Base-by-base conservation (phyloP, 2,888 invertebrate species). In the Nasonovia ribisnigri region DNA sequence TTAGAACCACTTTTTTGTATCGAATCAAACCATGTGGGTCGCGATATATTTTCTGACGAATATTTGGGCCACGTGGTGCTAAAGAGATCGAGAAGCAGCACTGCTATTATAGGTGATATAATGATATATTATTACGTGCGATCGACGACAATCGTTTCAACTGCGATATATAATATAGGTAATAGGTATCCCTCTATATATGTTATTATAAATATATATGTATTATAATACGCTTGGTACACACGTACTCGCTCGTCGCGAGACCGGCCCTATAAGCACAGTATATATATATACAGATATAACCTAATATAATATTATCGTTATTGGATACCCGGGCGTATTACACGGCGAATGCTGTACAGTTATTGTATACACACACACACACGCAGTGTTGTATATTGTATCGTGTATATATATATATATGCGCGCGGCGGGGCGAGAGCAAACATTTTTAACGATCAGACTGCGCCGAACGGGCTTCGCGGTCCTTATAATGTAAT, bases 401-500 rank as follows among this genome's bases (percentile, higher is more conserved):
- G 77, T 42, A 36, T 20, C 8, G 77, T 77, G 20, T 77, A 16
- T n/a, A 2, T 77, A 36, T 8, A 36, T 77, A 16, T n/a, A 2
- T 77, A 36, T 8, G 26, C 36, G 36, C 36, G 0, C 36, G 77
- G 77, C 20, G 8, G 77, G 36, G 77, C 20, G 77, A 77, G 88
- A n/a, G 90, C 24, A 93, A 90, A 93, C 93, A 84, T 90, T 93
- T 93, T 93, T 93, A 90, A 93, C 67, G 84, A 36, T 20, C 20
- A 20, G 77, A 77, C 20, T 36, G 77, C 36, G 57, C 46, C 36
- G 42, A 54, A 16, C 46, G 10, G 57, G 57, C 51, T 43, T 29
- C n/a, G 43, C 36, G 36, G 43, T 84, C 67, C 60, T 84, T 48
- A 84, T 48, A 84, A n/a, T n/a, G n/a, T 57, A 93, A 93, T 93